phyloP scores from a whole-genome alignment of 1,140 invertebrate species.

The Procambarus clarkii region DNA sequence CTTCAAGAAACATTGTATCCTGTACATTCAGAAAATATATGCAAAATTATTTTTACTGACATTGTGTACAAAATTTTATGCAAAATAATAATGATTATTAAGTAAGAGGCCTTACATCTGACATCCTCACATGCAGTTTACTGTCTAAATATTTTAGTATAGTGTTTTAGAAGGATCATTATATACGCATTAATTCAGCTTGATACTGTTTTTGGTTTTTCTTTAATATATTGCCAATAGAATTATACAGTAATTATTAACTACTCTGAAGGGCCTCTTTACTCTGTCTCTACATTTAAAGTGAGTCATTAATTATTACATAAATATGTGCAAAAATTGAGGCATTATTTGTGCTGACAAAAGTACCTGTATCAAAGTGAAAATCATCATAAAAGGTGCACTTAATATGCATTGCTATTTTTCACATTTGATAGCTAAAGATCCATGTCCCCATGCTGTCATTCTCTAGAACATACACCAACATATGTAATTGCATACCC shows the following conservation, averaged over 20 bases:
- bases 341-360: too few relatives aligned
- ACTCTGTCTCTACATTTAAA: not conserved
- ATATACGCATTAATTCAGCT: not conserved
- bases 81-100: not conserved
- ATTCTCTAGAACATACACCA: too few relatives aligned
- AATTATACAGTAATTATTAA: too few relatives aligned
- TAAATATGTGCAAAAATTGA: not conserved
- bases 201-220: not conserved
- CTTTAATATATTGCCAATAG: not conserved
- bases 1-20: not conserved
- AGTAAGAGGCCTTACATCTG: slow-evolving; percentile 35
- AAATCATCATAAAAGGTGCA: too few relatives aligned
- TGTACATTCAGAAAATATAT: not conserved
- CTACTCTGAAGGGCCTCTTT: too few relatives aligned
- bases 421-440: too few relatives aligned
- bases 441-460: too few relatives aligned
- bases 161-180: not conserved
- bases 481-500: too few relatives aligned
- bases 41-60: not conserved
- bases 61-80: slow-evolving; percentile 8
- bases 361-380: too few relatives aligned
- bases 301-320: not conserved
- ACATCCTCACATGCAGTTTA: slow-evolving; percentile 6
- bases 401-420: too few relatives aligned
- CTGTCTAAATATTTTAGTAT: not conserved